These are phyloP conservation scores for Stigmatopora nigra DNA, from an alignment of 2,113 vertebrate species.

Conservation along the genomic window DNA sequence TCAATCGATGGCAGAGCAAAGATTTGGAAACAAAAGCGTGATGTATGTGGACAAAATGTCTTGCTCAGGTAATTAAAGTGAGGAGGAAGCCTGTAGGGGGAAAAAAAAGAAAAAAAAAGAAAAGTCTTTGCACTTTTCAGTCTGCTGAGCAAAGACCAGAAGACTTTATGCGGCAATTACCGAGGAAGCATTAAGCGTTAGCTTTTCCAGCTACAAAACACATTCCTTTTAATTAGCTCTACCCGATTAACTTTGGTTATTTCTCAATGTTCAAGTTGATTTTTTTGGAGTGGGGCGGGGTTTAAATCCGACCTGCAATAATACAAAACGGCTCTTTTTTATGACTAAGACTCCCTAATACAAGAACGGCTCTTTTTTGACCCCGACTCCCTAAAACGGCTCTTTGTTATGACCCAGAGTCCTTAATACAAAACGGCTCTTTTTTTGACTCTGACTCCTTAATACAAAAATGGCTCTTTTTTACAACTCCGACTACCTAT, in stretches of 20 bases:
- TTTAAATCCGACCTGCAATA: too few species aligned
- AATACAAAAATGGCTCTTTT: too few species aligned
- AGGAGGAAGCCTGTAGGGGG: slow-evolving; percentile 16
- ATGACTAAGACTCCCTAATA: too few species aligned
- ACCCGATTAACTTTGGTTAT: slow-evolving; percentile 28
- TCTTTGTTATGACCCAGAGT: too few species aligned
- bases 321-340: too few species aligned
- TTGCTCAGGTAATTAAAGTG: slow-evolving; percentile 34
- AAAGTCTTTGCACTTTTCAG: slow-evolving; percentile 29
- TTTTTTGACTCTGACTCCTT: background rate
- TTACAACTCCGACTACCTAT: slow-evolving; percentile 23
- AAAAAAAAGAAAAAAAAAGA: too few species aligned
- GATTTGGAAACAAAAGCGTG: slow-evolving; percentile 6
- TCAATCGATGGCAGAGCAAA: slow-evolving; percentile 11
- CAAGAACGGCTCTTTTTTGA: too few species aligned
- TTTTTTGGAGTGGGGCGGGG: background rate
- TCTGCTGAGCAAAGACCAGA: slow-evolving; percentile 30
- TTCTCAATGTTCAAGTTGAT: slow-evolving; percentile 23
- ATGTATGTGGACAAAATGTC: slow-evolving; percentile 14
- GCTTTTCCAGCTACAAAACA: slow-evolving; percentile 31
- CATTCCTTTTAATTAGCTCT: slow-evolving; percentile 49
- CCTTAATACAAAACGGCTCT: too few species aligned
- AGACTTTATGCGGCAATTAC: slow-evolving; percentile 31
- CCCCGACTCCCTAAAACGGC: too few species aligned
- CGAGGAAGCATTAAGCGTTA: slow-evolving; percentile 28